Evolutionary conservation across 2,113 vertebrate genomes (phyloP), one percentile per base, ranked within the genome.

Genomic region (Pimephales promelas): DNA sequence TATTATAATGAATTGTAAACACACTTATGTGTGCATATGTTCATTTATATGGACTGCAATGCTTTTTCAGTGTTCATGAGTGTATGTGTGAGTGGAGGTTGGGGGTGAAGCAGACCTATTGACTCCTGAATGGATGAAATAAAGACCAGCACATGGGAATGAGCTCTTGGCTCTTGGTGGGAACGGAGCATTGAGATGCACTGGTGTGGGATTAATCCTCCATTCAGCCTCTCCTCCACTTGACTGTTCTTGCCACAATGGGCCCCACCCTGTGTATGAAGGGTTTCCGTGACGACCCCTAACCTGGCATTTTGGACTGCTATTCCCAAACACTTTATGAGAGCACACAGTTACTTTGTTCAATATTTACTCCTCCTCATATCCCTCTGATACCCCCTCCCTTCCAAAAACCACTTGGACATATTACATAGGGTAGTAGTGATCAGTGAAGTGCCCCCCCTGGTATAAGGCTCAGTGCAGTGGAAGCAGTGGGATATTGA

Each of bases 131-230:
- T 87, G 82, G 77, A 66, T 57, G 62, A 81, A 80, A 90, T 89
- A 85, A 87, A 89, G 84, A 71, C 85, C 75, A 81, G 85, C 90
- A 91, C 91, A 93, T 94, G 90, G 88, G 91, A 93, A 90, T 81
- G 78, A 83, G 90, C 83, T 74, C 81, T 68, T 54, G 81, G 86
- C 82, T 85, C 89, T 85, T 83, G 80, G 88, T n/a, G 61, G 84
- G 72, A 79, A 72, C 4, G 14, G 59, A 64, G 86, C 79, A 93
- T 95, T 93, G 90, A 93, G 88, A 91, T 88, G 87, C 92, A 92
- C 89, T 94, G 90, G 91, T 89, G 72, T 90, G 88, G 89, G 92
- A 91, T 94, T 94, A 95, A 94, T 95, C 92, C 92, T 86, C 88
- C 75, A 92, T 94, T 95, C 92, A 94, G 78, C 87, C 90, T 1